Evolutionary conservation across 2,797 vertebrate species (phyloP).

Genomic region (Urosaurus nigricauda): DNA sequence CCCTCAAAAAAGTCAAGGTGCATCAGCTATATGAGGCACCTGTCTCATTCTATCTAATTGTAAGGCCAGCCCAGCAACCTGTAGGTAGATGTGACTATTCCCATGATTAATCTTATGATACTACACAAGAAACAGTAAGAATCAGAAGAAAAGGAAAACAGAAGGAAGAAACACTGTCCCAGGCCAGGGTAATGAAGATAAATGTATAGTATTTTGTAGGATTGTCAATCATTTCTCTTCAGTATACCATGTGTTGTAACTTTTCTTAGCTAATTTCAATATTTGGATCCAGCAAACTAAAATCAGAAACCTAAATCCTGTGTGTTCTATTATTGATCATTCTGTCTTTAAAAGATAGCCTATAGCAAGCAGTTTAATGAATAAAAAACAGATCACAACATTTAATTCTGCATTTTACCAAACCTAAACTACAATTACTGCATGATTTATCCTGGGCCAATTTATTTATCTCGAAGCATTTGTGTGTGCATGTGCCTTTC

Average conservation of each 20-base stretch:
- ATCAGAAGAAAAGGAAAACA: not conserved
- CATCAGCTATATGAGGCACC: not conserved
- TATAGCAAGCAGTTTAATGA: not conserved
- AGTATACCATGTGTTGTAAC: not conserved
- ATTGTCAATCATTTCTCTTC: not conserved
- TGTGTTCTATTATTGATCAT: not conserved
- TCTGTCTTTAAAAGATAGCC: not conserved
- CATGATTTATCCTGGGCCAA: not conserved
- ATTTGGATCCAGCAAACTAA: not conserved
- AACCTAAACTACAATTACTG: not conserved
- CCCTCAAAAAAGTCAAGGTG: not conserved
- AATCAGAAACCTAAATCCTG: not conserved
- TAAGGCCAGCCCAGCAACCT: not conserved
- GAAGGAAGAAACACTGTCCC: not conserved
- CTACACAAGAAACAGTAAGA: not conserved
- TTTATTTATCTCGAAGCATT: not conserved
- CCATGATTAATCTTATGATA: not conserved
- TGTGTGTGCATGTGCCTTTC: not conserved
- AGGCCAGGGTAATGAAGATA: not conserved
- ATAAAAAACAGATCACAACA: not conserved
- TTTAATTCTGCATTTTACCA: not conserved
- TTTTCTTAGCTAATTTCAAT: not conserved
- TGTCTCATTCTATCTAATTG: not conserved
- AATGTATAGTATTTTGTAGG: not conserved
- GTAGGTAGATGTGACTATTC: not conserved